Percentiles rank a stretch among this genome's conserved stretches.
phyloP scores from a whole-genome alignment of 2,888 invertebrate species.

The Dynastes grantii region DNA sequence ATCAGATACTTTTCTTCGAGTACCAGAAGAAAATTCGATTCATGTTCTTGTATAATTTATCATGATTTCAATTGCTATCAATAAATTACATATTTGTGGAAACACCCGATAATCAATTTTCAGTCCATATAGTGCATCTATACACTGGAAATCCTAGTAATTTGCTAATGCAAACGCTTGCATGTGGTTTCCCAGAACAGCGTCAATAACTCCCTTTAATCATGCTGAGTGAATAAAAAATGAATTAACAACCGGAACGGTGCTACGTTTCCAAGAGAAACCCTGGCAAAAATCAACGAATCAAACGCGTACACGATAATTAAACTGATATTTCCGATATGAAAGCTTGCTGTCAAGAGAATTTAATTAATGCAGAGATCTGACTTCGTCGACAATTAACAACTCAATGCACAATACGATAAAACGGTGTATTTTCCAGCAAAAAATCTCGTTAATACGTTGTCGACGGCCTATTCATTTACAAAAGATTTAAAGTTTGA shows the following conservation, averaged over 20 bases:
- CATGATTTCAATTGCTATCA: no score
- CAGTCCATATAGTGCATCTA: no score
- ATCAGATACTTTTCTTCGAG: no score
- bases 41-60: no score
- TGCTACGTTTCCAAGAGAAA: neutral
- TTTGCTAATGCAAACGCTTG: no score
- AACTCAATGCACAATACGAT: neutral
- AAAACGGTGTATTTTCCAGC: slow-evolving; percentile 4
- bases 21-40: no score
- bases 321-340: slow-evolving; percentile 39
- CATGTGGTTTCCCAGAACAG: neutral
- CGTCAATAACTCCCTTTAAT: slow-evolving; percentile 7
- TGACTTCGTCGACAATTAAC: slow-evolving; percentile 15
- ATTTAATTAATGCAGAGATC: slow-evolving; percentile 26
- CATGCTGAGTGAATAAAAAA: slow-evolving; percentile 10
- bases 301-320: slow-evolving; percentile 11
- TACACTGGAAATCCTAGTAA: no score
- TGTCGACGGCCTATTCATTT: neutral
- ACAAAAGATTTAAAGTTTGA: slow-evolving; percentile 4
- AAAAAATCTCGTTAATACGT: neutral
- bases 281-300: slow-evolving; percentile 16
- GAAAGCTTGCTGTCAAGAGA: slow-evolving; percentile 30
- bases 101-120: no score
- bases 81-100: no score
- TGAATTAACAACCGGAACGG: neutral